Percentiles rank a stretch among this genome's conserved stretches.
Conservation (phyloP, 2,888 invertebrate genomes). For the Notodonta ziczac region DNA sequence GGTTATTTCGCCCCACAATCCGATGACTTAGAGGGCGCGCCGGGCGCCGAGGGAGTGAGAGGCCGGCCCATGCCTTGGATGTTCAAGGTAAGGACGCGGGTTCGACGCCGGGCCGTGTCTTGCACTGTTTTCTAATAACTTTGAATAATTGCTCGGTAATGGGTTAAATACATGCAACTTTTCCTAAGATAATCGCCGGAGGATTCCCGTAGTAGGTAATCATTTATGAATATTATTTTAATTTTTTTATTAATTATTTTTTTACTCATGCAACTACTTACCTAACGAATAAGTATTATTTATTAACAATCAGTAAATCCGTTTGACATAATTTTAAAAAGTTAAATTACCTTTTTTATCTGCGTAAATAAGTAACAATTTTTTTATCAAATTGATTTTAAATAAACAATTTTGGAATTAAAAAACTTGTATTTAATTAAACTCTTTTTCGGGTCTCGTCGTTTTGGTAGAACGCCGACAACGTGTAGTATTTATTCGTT, state of each 20-base stretch:
- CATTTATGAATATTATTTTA: no score
- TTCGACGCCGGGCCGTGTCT: conserved; percentile 22
- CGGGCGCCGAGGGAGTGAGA: conserved; percentile 46
- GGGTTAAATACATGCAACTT: no score
- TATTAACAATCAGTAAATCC: no score
- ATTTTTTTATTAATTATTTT: no score
- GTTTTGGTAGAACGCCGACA: conserved; percentile 34
- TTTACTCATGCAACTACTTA: background rate
- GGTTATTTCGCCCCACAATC: conserved; percentile 56
- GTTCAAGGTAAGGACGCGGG: conserved; percentile 54
- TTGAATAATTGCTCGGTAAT: no score
- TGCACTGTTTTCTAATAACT: no score
- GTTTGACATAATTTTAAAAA: no score
- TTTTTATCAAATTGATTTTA: no score
- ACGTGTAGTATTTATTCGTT: conserved; percentile 33
- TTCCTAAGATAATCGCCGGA: background rate
- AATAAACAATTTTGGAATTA: background rate
- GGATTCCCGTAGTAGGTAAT: background rate
- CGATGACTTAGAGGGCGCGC: conserved; percentile 49
- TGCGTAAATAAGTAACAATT: no score
- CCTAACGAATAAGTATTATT: background rate
- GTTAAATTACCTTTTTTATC: no score
- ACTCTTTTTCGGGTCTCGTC: conserved; percentile 19
- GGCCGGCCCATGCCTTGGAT: conserved; percentile 61
- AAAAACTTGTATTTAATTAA: conserved; percentile 11